phyloP scores from a whole-genome alignment of 53 echinoderm and acorn worm genomes.

The Echinometra lucunter region DNA sequence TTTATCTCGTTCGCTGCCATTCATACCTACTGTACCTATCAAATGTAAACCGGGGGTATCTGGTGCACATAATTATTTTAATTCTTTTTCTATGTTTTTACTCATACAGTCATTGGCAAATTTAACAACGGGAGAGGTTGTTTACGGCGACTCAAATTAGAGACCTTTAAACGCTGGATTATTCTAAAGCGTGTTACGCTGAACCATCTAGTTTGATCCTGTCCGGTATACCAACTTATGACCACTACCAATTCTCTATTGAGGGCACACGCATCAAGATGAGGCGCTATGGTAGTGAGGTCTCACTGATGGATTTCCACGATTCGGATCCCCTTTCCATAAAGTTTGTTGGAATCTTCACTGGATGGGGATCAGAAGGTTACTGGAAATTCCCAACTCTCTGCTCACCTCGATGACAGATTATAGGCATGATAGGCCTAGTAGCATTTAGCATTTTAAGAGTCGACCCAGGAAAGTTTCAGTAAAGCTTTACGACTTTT shows the following conservation, averaged over 20 bases:
- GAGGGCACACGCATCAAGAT: background rate
- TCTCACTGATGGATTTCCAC: background rate
- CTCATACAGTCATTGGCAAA: background rate
- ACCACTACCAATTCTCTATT: background rate
- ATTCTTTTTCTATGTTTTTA: no score
- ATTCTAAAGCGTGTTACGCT: background rate
- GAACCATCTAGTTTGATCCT: background rate
- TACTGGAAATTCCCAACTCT: background rate
- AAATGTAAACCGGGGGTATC: no score
- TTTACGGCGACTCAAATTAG: background rate
- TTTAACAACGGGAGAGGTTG: background rate
- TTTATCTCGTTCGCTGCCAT: no score
- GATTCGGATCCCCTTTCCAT: background rate
- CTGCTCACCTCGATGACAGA: no score
- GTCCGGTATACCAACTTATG: background rate
- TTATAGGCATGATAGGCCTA: no score
- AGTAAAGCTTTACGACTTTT: no score
- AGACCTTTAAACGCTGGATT: background rate
- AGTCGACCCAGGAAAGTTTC: no score
- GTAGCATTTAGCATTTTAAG: no score
- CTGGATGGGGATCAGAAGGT: background rate
- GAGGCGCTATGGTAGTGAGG: background rate
- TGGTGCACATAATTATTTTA: no score
- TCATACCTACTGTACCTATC: no score
- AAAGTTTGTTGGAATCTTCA: constrained; percentile 16